Base-by-base conservation (phyloP, 2,113 vertebrate genomes). In the Mesembrinibis cayennensis region DNA sequence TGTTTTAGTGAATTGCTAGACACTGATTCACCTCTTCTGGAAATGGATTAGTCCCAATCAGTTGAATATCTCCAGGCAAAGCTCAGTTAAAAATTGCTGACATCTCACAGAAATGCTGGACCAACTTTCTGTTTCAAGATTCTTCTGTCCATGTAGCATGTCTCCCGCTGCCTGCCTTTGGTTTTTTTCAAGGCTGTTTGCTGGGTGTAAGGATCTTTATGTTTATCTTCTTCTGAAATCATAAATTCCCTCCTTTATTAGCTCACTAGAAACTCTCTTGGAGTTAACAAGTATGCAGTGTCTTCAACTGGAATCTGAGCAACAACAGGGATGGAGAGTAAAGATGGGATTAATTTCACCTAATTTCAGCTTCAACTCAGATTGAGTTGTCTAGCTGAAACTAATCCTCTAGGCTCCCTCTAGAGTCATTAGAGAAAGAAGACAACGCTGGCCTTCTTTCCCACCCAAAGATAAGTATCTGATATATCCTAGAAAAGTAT, bases 1-100 rank as follows among this genome's bases (percentile, higher is more conserved):
- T 45, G 65, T 18, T 72, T 95, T 11, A 47, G 76, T 40, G 80
- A 74, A 96, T 96, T 91, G 91, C 59, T 89, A 93, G 95, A 93
- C 95, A 91, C 88, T 93, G 95, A 96, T 95, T 95, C 93, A 93
- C 93, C 66, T 91, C 84, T 93, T 72, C 79, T 91, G 80, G 40
- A 96, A 67, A 69, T 78, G 93, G 83, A 74, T 91, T 79, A 36
- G 61, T 86, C 95, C 93, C 95, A 95, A 86, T 10, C 56, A 50
- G 90, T 70, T 95, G 38, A 82, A 15, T 36, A 91, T 91, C 74
- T 91, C 49, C 66, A 86, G 58, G 83, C 79, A 72, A 63, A 81
- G 73, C 87, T 85, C 79, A 36, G 66, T 79, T 70, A 74, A 78
- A 89, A 86, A 82, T 21, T 89, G 76, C 80, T 96, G 88, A 91